Evolutionary conservation across 1,140 invertebrate species (phyloP).

Genomic region (Pseudomyrmex flavicornis): DNA sequence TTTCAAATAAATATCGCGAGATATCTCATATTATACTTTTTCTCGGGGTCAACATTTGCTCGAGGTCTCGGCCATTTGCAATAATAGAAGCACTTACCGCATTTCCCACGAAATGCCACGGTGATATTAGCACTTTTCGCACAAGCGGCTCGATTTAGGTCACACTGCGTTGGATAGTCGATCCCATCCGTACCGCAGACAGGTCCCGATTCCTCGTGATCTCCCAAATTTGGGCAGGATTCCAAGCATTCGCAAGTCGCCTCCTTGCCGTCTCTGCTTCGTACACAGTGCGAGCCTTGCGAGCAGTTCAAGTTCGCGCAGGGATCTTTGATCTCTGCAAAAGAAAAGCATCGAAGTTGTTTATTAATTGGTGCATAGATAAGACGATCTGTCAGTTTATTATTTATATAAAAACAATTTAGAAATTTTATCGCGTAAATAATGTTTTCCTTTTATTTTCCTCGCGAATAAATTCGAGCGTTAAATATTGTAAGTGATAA

Average conservation of each 20-base stretch:
- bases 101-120: conserved; percentile 95
- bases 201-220: conserved; percentile 90
- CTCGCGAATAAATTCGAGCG: neutral
- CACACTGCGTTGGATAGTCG: conserved; percentile 93
- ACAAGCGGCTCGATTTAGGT: conserved; percentile 92
- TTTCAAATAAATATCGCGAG: neutral
- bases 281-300: conserved; percentile 91
- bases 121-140: conserved; percentile 90
- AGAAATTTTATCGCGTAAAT: too few relatives aligned
- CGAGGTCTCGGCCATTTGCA: neutral
- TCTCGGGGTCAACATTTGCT: neutral
- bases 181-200: conserved; percentile 91
- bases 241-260: conserved; percentile 91
- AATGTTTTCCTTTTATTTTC: neutral
- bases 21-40: neutral
- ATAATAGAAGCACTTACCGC: conserved; percentile 89
- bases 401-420: too few relatives aligned
- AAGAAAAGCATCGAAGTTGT: conserved; percentile 57
- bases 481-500: neutral
- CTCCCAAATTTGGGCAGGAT: conserved; percentile 92
- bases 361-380: too few relatives aligned
- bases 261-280: conserved; percentile 90
- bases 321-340: conserved; percentile 91
- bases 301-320: conserved; percentile 91
- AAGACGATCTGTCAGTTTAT: too few relatives aligned